Percentiles rank a stretch among this genome's conserved stretches.
Conservation (phyloP, 92 coral and sea anemone species). For the Heteractis magnifica region DNA sequence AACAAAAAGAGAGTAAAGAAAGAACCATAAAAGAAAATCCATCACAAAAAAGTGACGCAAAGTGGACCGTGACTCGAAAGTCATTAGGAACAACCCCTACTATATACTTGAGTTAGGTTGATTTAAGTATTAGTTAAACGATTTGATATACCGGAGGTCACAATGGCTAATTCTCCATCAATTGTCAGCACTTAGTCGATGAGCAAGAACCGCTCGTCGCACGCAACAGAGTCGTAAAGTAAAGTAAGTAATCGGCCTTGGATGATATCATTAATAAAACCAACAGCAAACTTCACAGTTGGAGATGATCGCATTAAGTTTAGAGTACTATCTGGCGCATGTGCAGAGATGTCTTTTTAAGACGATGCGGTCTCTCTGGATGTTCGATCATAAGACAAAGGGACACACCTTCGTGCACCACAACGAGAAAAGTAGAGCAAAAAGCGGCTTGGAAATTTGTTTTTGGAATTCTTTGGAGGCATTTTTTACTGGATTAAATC, state of each 20-base stretch:
- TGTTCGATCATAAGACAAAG: neutral
- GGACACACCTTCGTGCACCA: neutral
- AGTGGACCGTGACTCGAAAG: constrained; percentile 19
- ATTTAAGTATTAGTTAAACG: constrained; percentile 10
- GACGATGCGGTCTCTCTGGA: neutral
- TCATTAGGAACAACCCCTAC: constrained; percentile 31
- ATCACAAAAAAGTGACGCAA: neutral
- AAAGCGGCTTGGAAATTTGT: neutral
- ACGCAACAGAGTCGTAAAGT: constrained; percentile 2
- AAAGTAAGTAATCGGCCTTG: constrained; percentile 7
- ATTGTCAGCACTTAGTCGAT: constrained; percentile 13
- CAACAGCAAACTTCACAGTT: constrained; percentile 11
- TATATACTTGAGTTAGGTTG: constrained; percentile 2
- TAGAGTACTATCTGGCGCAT: neutral
- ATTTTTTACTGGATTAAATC: neutral
- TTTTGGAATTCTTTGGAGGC: neutral
- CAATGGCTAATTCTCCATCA: constrained; percentile 8
- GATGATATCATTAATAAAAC: constrained; percentile 14
- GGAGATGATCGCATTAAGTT: neutral
- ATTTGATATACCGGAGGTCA: constrained; percentile 10
- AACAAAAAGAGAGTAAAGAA: neutral
- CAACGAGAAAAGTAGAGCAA: neutral
- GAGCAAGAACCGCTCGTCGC: neutral
- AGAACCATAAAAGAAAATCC: neutral
- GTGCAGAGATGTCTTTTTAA: neutral